A percentile compares a stretch with the other conserved stretches of the same genome.
Conservation (phyloP, 2,113 vertebrate species). For the Piprites chloris region DNA sequence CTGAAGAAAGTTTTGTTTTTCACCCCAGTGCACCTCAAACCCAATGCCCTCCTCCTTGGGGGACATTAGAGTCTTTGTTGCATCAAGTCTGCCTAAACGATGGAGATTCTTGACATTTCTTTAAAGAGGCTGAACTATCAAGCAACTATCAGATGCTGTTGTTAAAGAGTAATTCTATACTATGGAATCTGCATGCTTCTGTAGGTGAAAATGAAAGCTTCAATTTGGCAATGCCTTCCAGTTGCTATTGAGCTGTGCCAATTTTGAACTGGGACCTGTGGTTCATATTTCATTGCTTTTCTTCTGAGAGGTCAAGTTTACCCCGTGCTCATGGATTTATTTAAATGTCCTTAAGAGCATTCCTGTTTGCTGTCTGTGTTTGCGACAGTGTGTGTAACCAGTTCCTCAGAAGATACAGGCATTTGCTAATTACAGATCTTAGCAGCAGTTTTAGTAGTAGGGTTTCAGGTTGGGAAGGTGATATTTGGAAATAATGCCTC, state of each 20-base stretch:
- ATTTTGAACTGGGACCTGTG: neutral
- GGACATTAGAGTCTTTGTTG: neutral
- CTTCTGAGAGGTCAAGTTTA: neutral
- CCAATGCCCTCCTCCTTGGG: neutral
- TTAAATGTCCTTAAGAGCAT: neutral
- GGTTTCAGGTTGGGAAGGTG: neutral
- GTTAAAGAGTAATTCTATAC: neutral
- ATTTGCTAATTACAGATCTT: conserved; percentile 26
- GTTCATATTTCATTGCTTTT: neutral
- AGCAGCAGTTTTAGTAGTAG: conserved; percentile 22
- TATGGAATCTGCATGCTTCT: neutral
- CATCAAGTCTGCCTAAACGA: neutral
- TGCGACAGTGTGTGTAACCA: conserved; percentile 15
- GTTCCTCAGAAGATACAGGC: neutral
- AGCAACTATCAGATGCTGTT: neutral
- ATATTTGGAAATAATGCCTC: neutral
- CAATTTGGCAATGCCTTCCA: neutral
- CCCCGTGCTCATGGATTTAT: neutral
- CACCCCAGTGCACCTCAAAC: neutral
- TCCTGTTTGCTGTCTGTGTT: neutral
- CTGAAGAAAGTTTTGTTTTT: neutral
- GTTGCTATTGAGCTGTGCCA: neutral
- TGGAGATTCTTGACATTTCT: neutral
- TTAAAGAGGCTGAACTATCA: neutral
- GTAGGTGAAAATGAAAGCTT: neutral